Evolutionary conservation across 2,113 vertebrate species (phyloP).

Genomic region (Cyanoramphus novaezelandiae): DNA sequence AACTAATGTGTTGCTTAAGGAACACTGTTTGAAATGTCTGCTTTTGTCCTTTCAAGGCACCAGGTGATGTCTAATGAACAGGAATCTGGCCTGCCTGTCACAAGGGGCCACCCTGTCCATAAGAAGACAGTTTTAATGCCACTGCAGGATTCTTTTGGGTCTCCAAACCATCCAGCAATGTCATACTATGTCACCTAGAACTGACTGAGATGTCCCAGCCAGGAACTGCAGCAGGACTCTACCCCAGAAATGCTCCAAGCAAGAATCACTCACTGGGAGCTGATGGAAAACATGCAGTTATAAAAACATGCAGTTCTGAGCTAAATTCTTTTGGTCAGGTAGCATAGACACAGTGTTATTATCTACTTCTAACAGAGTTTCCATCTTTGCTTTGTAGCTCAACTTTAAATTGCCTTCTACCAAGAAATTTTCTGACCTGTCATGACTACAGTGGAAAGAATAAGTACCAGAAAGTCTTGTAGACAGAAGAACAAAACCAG

Average conservation of each 20-base stretch:
- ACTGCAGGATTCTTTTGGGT: not conserved
- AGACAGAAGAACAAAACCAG: not conserved
- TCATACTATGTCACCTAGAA: not conserved
- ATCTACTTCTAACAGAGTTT: not conserved
- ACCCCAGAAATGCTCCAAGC: not conserved
- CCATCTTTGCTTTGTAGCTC: not conserved
- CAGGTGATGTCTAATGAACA: not conserved
- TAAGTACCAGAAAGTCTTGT: not conserved
- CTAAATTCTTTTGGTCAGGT: not conserved
- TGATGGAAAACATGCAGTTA: not conserved
- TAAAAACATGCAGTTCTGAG: not conserved
- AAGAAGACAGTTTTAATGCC: accelerated
- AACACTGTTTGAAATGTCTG: not conserved
- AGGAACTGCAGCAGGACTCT: not conserved
- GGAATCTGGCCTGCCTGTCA: not conserved
- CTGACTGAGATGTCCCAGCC: not conserved
- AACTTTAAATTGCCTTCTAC: not conserved
- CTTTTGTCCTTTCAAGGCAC: not conserved
- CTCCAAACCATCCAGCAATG: not conserved
- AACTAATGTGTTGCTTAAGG: not conserved
- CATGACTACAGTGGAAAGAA: not conserved
- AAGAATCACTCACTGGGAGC: not conserved
- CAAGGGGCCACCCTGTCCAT: accelerated
- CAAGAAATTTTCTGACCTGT: not conserved
- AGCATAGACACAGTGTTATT: not conserved